These are phyloP conservation scores for Mythimna lalbum DNA, from an alignment of 2,888 invertebrate species.

Conservation along the genomic window DNA sequence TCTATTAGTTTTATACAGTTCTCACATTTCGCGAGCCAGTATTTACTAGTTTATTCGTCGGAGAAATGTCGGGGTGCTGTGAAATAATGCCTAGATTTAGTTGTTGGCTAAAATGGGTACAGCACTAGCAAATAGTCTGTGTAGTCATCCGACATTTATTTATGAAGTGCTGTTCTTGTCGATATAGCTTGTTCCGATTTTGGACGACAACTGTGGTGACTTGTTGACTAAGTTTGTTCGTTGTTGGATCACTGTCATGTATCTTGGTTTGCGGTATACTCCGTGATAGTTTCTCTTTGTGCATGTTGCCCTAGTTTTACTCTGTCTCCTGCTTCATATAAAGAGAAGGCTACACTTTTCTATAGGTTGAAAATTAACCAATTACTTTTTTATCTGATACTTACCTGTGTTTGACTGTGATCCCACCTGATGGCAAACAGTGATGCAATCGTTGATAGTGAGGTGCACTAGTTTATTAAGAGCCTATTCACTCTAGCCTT, in stretches of 20 bases:
- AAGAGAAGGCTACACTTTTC: too few species aligned
- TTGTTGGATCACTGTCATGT: background rate
- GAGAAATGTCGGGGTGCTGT: constrained; percentile 53
- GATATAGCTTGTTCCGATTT: constrained; percentile 44
- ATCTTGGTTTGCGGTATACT: background rate
- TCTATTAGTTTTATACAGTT: constrained; percentile 62
- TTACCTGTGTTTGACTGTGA: too few species aligned
- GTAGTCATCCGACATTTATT: constrained; percentile 54
- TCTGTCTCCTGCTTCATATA: background rate
- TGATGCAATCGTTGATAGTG: too few species aligned
- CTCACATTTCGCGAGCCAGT: constrained; percentile 61
- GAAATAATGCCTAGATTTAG: constrained; percentile 67
- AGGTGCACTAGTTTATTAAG: too few species aligned
- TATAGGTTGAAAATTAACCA: too few species aligned
- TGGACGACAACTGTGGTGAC: constrained; percentile 27
- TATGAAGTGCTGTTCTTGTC: constrained; percentile 45
- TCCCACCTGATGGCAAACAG: too few species aligned
- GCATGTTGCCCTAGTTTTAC: background rate
- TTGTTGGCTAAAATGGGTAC: constrained; percentile 61
- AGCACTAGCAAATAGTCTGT: constrained; percentile 44
- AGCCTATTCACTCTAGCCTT: too few species aligned
- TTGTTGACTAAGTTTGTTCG: constrained; percentile 12
- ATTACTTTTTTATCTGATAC: too few species aligned
- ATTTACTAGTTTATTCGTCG: constrained; percentile 61
- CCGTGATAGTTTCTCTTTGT: background rate